These are phyloP conservation scores for Lutjanus campechanus DNA, from an alignment of 2,797 vertebrate genomes.

Conservation along the genomic window DNA sequence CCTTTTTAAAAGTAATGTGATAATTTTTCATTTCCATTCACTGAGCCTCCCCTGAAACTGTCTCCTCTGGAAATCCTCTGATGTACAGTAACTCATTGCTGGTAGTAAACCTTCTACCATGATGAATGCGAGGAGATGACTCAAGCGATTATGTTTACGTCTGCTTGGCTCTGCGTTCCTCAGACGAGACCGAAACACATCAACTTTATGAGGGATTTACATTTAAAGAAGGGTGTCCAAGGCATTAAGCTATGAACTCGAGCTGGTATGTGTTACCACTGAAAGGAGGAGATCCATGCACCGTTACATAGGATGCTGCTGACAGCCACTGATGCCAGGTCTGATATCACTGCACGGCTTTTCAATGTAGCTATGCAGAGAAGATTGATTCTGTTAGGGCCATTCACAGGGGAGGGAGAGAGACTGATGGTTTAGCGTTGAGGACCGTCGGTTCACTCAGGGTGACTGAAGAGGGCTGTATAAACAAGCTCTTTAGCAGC, in stretches of 20 bases:
- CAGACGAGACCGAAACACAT: conserved; percentile 6
- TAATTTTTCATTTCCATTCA: too few relatives aligned
- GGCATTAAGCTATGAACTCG: conserved; percentile 19
- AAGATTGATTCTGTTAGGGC: conserved; percentile 56
- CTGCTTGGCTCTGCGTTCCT: background rate
- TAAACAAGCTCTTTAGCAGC: conserved; percentile 77
- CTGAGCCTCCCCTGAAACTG: too few relatives aligned
- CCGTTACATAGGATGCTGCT: conserved; percentile 39
- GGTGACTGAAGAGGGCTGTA: conserved; percentile 75
- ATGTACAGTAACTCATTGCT: conserved; percentile 53
- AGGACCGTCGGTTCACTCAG: conserved; percentile 67
- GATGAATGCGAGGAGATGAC: conserved; percentile 54
- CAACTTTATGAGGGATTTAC: conserved; percentile 16
- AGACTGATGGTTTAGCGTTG: conserved; percentile 40
- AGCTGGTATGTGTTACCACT: conserved; percentile 30
- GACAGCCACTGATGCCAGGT: conserved; percentile 44
- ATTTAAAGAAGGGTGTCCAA: conserved; percentile 17
- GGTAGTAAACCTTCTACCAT: conserved; percentile 52
- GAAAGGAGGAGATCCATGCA: conserved; percentile 22
- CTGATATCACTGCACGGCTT: conserved; percentile 35
- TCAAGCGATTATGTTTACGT: conserved; percentile 42
- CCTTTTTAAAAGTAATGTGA: too few relatives aligned
- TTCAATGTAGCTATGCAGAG: conserved; percentile 34
- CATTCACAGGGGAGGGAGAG: conserved; percentile 49
- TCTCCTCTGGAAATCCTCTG: background rate